Base-by-base conservation (phyloP, 2,113 vertebrate genomes). In the Nyctereutes procyonoides region DNA sequence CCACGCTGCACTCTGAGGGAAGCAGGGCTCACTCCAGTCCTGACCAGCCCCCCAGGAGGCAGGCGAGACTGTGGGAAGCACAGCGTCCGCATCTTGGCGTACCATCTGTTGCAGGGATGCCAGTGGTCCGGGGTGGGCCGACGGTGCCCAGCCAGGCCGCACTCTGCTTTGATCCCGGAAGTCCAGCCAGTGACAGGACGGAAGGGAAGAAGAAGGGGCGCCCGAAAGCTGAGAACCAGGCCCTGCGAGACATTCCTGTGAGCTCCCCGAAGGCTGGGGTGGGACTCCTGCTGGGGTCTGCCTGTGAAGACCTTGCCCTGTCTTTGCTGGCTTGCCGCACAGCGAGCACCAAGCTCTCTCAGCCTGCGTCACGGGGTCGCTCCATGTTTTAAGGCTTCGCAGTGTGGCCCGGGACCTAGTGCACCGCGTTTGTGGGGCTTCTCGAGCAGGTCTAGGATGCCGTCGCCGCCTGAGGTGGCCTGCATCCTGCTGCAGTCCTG, bases 221-320 rank as follows among this genome's bases (percentile, higher is more conserved):
- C 92, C 99, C 99, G 38, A 99, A 99, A 98, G 99, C 98, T 0
- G 99, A 99, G 97, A 99, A 99, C 98, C 99, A 99, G 97, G 99
- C 99, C 0, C 99, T 99, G 95, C 99, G 99, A 98, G 99, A 99
- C 97, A 99, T 99, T 98, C 99, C 99, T 1, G 99, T 99, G 99
- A 99, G 99, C 95, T 97, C 69, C 67, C 71, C 3, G 19, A 71
- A 28, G 88, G 58, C 35, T 48, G 38, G 83, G 93, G 60, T 69
- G 86, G 95, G 96, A 71, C 58, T 81, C 43, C 6, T 1, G 30
- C 5, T 63, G 4, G 79, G 90, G 22, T 67, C 30, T 79, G 38
- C 67, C 62, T 19, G 5, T 83, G 8, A 12, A 48, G 89, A 76
- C 26, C 6, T 3, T 1, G 0, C 0, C 65, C 90, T 93, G 26